Base-by-base conservation (phyloP, 53 echinoderm and acorn worm genomes). In the Paelopatides confundens region DNA sequence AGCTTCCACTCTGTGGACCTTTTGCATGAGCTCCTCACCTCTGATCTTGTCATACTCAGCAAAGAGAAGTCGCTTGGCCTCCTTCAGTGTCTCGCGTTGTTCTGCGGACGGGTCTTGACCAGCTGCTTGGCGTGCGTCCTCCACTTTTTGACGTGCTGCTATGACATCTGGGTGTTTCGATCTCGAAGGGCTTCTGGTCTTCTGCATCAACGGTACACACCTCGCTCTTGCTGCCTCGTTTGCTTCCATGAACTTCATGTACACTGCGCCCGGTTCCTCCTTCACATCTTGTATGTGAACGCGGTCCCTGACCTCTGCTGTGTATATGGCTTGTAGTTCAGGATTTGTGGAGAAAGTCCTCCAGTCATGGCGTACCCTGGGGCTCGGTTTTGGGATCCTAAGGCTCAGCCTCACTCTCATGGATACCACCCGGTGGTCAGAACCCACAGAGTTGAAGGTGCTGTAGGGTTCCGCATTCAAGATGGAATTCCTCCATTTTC, bases 401-500 rank as follows among this genome's bases (percentile, higher is more conserved):
- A 79, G 79, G 50, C 86, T 90, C 18, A 67, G 36, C 31, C 78
- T 52, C 35, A 90, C 53, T 53, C 79, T 38, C 17, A 43, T 24
- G 18, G 70, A 31, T 21, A 90, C 86, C 5, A 90, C 27, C 31
- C 86, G 14, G 68, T 86, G 90, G 24, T 90, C 90, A 38, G 66
- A 86, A 15, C 86, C 86, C 2, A 90, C 77, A 36, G 51, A 8
- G 40, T 46, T 21, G 68, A 88, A 88, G 35, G 40, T 35, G 68
- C 67, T 49, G 40, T 66, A 90, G 31, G 90, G 47, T 34, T 66
- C 62, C 11, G 86, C 34, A 69, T 86, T 66, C 63, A 34, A 47
- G 15, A 90, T 48, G 68, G 86, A 86, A 31, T 90, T 90, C 77
- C 31, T 78, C 90, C 86, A 90, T 48, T 90, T 90, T 65, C 17